A percentile compares a stretch with the other conserved stretches of the same genome.
Conservation (phyloP, 30 jellyfish, hydroid and myxozoan genomes). For the Hydractinia symbiolongicarpus region DNA sequence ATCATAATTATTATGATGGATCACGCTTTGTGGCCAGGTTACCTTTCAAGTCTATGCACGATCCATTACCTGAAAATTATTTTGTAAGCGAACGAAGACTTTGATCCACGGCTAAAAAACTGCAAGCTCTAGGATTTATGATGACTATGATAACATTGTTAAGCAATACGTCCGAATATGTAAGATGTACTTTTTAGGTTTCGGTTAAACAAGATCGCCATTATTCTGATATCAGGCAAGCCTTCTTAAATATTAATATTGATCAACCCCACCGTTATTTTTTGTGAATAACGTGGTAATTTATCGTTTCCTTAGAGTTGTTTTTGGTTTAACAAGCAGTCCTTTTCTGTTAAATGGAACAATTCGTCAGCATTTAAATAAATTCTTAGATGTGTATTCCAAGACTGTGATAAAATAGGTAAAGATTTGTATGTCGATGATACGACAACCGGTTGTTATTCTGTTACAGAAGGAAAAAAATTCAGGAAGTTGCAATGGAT, state of each 20-base stretch:
- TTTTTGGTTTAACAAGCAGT: background rate
- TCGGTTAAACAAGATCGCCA: background rate
- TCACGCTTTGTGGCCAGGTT: constrained; percentile 28
- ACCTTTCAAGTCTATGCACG: constrained; percentile 34
- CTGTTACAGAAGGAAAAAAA: background rate
- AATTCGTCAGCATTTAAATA: background rate
- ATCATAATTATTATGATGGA: constrained; percentile 18
- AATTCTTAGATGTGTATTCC: background rate
- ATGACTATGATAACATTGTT: too few species aligned
- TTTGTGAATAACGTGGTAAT: constrained; percentile 9
- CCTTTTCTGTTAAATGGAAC: constrained; percentile 22
- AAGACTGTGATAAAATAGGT: background rate
- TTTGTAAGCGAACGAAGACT: constrained; percentile 6
- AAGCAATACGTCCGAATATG: background rate
- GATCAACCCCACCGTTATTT: constrained; percentile 12
- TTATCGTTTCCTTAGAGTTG: background rate
- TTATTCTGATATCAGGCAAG: constrained; percentile 26
- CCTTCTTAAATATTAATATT: background rate
- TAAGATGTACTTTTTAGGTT: background rate
- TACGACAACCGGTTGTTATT: background rate
- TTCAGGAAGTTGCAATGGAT: background rate
- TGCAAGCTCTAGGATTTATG: background rate
- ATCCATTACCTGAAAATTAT: constrained; percentile 29
- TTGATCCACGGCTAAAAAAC: background rate
- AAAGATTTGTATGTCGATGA: constrained; percentile 19